Base-by-base conservation (phyloP, 2,113 vertebrate species). In the Tenebrosternarchus preto region DNA sequence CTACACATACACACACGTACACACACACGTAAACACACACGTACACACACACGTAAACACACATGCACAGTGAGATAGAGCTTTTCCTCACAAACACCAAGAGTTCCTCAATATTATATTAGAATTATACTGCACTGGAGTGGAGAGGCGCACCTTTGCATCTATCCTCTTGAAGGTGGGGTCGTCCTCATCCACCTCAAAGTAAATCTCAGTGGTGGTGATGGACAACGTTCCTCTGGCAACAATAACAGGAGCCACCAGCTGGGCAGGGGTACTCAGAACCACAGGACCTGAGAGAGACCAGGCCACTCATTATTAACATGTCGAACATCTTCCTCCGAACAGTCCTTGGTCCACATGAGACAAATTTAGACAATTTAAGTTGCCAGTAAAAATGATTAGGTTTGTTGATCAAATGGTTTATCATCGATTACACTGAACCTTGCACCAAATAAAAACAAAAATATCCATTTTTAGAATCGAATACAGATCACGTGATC, bases 151-250 rank as follows among this genome's bases (percentile, higher is more conserved):
- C 19, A 80, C 81, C 93, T 98, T 96, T 4, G 96, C 85, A 91
- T 97, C 95, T 90, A 94, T 94, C 90, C 94, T 95, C 88, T 95
- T 97, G 90, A 99, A 98, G 85, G 94, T 90, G 5, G 93, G 88
- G 83, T 98, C 97, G 72, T 98, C 96, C 84, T 98, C 96, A 39
- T 99, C 97, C 84, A 99, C 98, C 90, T 99, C 97, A 81, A 99
- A 99, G 92, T 98, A 99, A 91, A 99, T 99, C 80, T 99, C 97
- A 0, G 96, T 97, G 59, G 96, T 96, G 88, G 96, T 98, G 92
- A 99, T 97, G 87, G 97, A 98, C 67, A 98, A 93, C 5, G 98
- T 99, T 50, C 98, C 97, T 46, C 96, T 95, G 77, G 96, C 96
- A 86, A 97, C 95, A 77, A 99, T 92, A 80, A 95, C 96, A 0